Conservation (phyloP, 2,797 vertebrate genomes). For the Enteromius mattozi region DNA sequence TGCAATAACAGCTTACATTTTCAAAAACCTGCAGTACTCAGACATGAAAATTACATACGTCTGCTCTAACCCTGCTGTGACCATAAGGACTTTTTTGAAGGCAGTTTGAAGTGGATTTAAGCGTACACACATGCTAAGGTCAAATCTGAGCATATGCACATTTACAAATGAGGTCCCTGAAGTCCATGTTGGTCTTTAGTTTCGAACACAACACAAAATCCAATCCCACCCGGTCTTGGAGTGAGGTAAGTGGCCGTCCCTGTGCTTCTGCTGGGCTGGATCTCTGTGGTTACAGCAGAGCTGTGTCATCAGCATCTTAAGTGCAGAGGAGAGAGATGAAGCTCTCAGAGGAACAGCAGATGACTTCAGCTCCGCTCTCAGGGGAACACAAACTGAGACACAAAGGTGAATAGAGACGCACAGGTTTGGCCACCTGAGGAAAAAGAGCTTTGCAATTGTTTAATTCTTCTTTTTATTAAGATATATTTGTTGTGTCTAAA, state of each 20-base stretch:
- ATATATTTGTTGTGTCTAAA: background rate
- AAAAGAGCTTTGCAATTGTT: background rate
- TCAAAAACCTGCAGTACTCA: no score
- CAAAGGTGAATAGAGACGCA: background rate
- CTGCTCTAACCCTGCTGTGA: no score
- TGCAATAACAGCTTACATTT: no score
- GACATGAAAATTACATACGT: no score
- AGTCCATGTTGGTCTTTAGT: background rate
- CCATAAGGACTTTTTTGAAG: no score
- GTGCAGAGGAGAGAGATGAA: background rate
- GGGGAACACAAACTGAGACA: background rate
- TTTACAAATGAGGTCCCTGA: no score
- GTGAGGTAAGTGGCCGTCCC: constrained; percentile 6
- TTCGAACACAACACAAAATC: background rate
- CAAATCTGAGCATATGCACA: no score
- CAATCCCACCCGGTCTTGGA: background rate
- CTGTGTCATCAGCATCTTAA: background rate
- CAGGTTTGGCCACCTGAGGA: background rate
- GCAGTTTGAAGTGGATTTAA: no score
- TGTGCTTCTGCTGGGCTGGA: constrained; percentile 25
- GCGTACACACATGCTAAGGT: no score
- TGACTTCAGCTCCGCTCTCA: constrained; percentile 20
- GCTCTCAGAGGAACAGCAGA: background rate
- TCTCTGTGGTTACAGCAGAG: constrained; percentile 17
- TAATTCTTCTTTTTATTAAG: background rate